phyloP scores from a whole-genome alignment of 2,888 invertebrate genomes.

The Clostera curtula region DNA sequence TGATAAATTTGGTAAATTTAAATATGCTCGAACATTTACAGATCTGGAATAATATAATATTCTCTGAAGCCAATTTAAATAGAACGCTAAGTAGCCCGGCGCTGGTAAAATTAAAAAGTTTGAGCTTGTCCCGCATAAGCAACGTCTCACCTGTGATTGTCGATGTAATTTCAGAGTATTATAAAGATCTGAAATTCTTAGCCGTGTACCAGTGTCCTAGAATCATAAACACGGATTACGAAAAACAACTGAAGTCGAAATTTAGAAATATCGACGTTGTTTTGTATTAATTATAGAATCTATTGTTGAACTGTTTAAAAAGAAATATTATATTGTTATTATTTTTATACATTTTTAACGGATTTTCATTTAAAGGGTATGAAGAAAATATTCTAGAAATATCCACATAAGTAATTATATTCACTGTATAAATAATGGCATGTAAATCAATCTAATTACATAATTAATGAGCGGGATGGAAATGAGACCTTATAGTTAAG shows the following conservation, averaged over 20 bases:
- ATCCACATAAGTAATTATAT: slow-evolving; percentile 24
- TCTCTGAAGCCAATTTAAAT: slow-evolving; percentile 45
- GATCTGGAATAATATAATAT: slow-evolving; percentile 60
- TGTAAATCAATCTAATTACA: slow-evolving; percentile 18
- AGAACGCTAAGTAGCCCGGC: slow-evolving; percentile 41
- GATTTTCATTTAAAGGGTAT: slow-evolving; percentile 2
- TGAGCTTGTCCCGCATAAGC: slow-evolving; percentile 56
- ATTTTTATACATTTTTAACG: neutral
- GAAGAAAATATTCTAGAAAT: slow-evolving; percentile 18
- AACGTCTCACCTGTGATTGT: slow-evolving; percentile 56
- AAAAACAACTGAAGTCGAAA: slow-evolving; percentile 56
- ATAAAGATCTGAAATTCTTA: slow-evolving; percentile 54
- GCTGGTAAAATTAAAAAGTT: slow-evolving; percentile 41
- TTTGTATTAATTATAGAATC: slow-evolving; percentile 35
- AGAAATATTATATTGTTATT: neutral
- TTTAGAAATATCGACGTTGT: slow-evolving; percentile 63
- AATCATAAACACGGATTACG: slow-evolving; percentile 55
- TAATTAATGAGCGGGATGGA: slow-evolving; percentile 9
- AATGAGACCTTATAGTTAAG: no score
- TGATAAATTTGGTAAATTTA: slow-evolving; percentile 38
- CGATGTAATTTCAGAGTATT: slow-evolving; percentile 56
- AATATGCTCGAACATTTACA: slow-evolving; percentile 45
- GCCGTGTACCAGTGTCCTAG: slow-evolving; percentile 61
- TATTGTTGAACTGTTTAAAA: neutral
- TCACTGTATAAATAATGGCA: slow-evolving; percentile 35